phyloP scores from a whole-genome alignment of 1,140 invertebrate species.

The Drosophila littoralis region DNA sequence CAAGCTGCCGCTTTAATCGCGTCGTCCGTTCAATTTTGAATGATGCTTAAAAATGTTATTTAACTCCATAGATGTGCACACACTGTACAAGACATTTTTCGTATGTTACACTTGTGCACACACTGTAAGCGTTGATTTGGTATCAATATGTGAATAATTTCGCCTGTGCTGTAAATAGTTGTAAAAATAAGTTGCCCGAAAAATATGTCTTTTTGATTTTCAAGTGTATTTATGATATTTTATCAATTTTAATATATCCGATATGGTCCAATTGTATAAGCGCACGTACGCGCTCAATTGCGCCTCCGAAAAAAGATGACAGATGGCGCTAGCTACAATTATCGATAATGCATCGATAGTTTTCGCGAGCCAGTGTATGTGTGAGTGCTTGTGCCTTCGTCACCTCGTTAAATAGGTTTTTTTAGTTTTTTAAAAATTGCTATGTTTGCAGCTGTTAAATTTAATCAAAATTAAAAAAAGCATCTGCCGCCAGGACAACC shows the following conservation, averaged over 20 bases:
- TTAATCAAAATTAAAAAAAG: slow-evolving; percentile 3
- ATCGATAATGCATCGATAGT: slow-evolving; percentile 34
- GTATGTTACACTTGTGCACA: neutral
- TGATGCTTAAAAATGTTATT: slow-evolving; percentile 32
- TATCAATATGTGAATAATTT: neutral
- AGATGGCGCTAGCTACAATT: slow-evolving; percentile 17
- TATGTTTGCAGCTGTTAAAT: slow-evolving; percentile 22
- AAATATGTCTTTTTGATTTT: no score
- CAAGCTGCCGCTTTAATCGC: slow-evolving; percentile 29
- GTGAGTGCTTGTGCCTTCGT: slow-evolving; percentile 41
- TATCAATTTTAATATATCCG: no score
- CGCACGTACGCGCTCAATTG: neutral
- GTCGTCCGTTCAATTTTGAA: slow-evolving; percentile 56
- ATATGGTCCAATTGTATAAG: neutral
- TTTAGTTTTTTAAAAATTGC: slow-evolving; percentile 24
- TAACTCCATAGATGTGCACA: neutral
- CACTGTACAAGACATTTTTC: neutral
- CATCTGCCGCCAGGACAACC: neutral
- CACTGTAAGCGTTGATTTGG: slow-evolving; percentile 5
- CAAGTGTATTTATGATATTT: no score
- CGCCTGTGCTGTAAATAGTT: neutral
- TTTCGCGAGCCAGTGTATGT: slow-evolving; percentile 9
- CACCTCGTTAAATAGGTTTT: slow-evolving; percentile 27
- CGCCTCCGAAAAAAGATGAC: neutral
- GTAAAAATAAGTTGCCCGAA: neutral